These are phyloP conservation scores for Calliscelio sp. DNA, from an alignment of 2,888 invertebrate genomes.

Conservation along the genomic window DNA sequence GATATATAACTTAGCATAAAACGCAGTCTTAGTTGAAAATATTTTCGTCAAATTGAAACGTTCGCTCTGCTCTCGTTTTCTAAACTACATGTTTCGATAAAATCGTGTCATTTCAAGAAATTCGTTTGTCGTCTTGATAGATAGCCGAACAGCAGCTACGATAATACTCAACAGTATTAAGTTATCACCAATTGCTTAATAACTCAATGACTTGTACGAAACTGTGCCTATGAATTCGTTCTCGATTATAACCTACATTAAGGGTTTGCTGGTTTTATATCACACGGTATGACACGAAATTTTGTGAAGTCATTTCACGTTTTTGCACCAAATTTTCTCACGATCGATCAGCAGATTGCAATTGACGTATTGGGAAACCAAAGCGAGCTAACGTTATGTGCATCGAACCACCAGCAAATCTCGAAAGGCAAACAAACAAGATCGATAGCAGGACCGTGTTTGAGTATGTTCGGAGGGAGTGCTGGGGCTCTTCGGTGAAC, in stretches of 20 bases:
- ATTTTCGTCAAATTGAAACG: too few relatives aligned
- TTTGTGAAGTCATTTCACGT: conserved; percentile 44
- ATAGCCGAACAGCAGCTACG: neutral
- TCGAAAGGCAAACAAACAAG: conserved; percentile 70
- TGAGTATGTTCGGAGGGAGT: conserved; percentile 61
- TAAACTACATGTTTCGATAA: neutral
- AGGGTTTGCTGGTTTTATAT: conserved; percentile 13
- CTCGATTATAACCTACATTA: conserved; percentile 6
- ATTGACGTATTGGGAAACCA: conserved; percentile 75
- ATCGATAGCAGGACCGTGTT: conserved; percentile 73
- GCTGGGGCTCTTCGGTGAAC: conserved; percentile 59
- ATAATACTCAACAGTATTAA: neutral
- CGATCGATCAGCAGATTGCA: conserved; percentile 73
- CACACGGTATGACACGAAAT: conserved; percentile 45
- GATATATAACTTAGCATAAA: too few relatives aligned
- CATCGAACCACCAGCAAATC: conserved; percentile 57
- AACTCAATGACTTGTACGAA: neutral
- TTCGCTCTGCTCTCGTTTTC: too few relatives aligned
- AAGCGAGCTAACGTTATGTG: conserved; percentile 35
- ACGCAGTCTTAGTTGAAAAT: too few relatives aligned
- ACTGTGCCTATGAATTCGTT: conserved; percentile 10
- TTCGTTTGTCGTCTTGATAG: neutral
- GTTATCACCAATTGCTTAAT: conserved; percentile 8
- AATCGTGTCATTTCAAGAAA: neutral
- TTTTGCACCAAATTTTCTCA: conserved; percentile 75